Evolutionary conservation across 2,888 invertebrate genomes (phyloP).

Genomic region (Salticus scenicus): DNA sequence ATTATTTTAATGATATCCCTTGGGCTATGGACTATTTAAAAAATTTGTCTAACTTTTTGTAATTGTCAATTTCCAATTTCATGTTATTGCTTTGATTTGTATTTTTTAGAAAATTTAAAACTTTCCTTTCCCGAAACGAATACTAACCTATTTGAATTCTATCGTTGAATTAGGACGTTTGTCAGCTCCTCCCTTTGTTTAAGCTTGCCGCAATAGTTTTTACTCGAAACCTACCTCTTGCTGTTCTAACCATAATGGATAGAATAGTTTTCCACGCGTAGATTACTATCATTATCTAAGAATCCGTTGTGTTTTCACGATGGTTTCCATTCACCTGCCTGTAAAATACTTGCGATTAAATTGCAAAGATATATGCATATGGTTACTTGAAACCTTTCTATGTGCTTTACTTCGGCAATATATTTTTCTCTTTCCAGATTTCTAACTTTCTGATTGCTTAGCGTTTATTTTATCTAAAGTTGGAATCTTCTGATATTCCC

Average conservation of each 20-base stretch:
- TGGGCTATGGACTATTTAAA: no score
- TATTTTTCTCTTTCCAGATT: background rate
- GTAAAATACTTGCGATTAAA: background rate
- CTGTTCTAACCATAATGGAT: background rate
- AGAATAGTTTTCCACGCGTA: background rate
- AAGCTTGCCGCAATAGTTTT: background rate
- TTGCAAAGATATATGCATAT: background rate
- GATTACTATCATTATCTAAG: slow-evolving; percentile 22
- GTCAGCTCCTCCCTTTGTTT: slow-evolving; percentile 1
- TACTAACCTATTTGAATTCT: no score
- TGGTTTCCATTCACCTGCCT: background rate
- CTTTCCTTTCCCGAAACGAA: no score
- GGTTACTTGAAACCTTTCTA: slow-evolving; percentile 1
- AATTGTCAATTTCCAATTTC: no score
- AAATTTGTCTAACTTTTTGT: no score
- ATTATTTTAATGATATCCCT: no score
- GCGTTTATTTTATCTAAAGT: background rate
- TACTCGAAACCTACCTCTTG: background rate
- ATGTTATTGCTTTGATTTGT: no score
- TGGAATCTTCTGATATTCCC: background rate
- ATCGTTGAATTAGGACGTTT: background rate
- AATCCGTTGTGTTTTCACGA: slow-evolving; percentile 20
- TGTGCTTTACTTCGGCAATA: background rate
- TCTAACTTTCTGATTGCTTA: background rate
- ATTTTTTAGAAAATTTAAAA: no score